These are phyloP conservation scores for Xiphorhynchus elegans DNA, from an alignment of 2,113 vertebrate genomes.

Conservation along the genomic window DNA sequence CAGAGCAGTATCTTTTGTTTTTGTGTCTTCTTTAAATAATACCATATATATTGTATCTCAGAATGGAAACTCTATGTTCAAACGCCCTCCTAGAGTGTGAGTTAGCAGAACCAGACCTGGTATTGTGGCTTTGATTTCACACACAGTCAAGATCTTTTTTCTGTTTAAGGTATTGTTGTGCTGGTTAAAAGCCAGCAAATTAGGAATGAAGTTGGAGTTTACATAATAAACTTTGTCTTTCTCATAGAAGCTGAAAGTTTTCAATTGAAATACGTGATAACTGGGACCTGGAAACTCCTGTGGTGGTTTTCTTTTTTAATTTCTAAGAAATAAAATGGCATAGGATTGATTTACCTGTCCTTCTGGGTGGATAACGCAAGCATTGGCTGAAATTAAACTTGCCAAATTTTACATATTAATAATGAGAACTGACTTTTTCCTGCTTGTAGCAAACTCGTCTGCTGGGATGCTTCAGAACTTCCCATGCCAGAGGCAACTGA, in stretches of 20 bases:
- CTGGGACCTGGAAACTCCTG: not conserved
- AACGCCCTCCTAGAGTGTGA: not conserved
- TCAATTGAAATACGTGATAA: not conserved
- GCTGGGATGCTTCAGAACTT: not conserved
- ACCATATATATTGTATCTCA: not conserved
- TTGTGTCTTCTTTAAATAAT: not conserved
- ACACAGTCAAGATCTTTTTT: not conserved
- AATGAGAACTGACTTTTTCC: not conserved
- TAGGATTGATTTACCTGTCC: not conserved
- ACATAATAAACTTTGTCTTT: not conserved
- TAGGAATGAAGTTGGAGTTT: not conserved
- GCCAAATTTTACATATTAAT: not conserved
- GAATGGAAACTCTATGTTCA: not conserved
- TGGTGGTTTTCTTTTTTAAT: not conserved
- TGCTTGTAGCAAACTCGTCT: not conserved
- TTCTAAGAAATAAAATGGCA: not conserved
- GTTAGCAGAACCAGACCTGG: not conserved
- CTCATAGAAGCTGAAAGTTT: not conserved
- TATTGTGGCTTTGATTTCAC: not conserved
- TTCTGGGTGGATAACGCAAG: not conserved
- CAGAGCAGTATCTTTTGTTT: not conserved
- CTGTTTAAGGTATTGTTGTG: not conserved
- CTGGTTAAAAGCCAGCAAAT: not conserved
- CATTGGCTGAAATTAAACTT: not conserved
- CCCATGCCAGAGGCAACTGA: not conserved